These are phyloP conservation scores for Metopia argyrocephala DNA, from an alignment of 2,888 invertebrate genomes.

Conservation along the genomic window DNA sequence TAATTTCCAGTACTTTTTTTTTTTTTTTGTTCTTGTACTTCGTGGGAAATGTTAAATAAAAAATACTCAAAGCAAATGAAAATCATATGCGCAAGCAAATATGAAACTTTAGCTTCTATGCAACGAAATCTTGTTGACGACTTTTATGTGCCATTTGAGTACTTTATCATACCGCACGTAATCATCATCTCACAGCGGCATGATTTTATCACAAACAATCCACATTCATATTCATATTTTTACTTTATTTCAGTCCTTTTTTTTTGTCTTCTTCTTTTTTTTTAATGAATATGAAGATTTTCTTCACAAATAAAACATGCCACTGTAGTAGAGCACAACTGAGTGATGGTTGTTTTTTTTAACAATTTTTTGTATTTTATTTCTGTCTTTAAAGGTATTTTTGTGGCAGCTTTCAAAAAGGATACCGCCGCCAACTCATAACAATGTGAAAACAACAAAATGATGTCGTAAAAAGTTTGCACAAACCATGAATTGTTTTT, in stretches of 20 bases:
- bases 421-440: conserved; percentile 55
- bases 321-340: conserved; percentile 35
- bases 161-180: not conserved
- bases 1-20: not conserved
- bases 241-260: not conserved
- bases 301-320: conserved; percentile 27
- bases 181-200: conserved; percentile 33
- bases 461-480: conserved; percentile 49
- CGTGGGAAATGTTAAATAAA: conserved; percentile 41
- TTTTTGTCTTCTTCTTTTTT: too few relatives aligned
- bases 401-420: conserved; percentile 44
- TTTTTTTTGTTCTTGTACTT: not conserved
- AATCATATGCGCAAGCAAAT: conserved; percentile 2
- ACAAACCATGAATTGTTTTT: not conserved
- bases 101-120: too few relatives aligned
- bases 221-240: conserved; percentile 39
- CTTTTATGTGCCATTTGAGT: conserved; percentile 35
- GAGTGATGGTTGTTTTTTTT: conserved; percentile 52
- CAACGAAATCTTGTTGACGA: conserved; percentile 44
- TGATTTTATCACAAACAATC: conserved; percentile 55
- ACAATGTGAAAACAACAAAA: conserved; percentile 40
- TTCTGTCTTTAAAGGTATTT: conserved; percentile 2
- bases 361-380: not conserved
- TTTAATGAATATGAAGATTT: conserved; percentile 46
- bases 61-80: conserved; percentile 23